These are phyloP conservation scores for Parambassis ranga DNA, from an alignment of 2,797 vertebrate species.

Conservation along the genomic window DNA sequence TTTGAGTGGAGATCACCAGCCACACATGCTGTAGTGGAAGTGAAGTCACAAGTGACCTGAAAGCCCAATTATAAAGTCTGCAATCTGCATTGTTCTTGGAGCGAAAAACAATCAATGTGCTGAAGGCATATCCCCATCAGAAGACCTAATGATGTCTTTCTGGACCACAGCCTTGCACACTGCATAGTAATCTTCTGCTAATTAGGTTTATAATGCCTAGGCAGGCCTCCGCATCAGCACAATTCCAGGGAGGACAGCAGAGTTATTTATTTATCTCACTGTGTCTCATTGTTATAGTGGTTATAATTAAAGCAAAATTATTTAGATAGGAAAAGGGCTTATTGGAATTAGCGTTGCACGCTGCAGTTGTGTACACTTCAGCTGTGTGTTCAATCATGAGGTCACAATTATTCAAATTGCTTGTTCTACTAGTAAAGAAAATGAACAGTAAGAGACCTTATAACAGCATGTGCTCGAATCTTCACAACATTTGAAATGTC, in stretches of 20 bases:
- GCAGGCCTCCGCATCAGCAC: constrained; percentile 83
- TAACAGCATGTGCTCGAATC: not conserved
- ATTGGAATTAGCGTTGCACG: constrained; percentile 72
- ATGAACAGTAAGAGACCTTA: constrained; percentile 14
- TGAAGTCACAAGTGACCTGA: constrained; percentile 82
- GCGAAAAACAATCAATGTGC: constrained; percentile 85
- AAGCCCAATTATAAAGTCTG: constrained; percentile 86
- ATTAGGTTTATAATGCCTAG: constrained; percentile 87
- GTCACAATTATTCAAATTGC: constrained; percentile 59
- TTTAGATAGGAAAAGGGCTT: constrained; percentile 72
- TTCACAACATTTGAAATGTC: constrained; percentile 12
- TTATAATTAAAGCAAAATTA: constrained; percentile 83
- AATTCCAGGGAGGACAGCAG: constrained; percentile 80
- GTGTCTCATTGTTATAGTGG: constrained; percentile 73
- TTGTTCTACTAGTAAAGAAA: constrained; percentile 36
- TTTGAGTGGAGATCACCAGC: constrained; percentile 70
- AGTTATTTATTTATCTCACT: constrained; percentile 83
- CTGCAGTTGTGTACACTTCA: constrained; percentile 47
- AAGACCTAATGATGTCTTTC: constrained; percentile 88
- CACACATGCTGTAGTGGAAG: constrained; percentile 70
- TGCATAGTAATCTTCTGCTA: constrained; percentile 89
- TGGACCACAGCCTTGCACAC: constrained; percentile 86
- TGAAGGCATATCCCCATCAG: constrained; percentile 87
- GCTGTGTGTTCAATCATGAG: constrained; percentile 68
- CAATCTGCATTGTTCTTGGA: constrained; percentile 87